A percentile compares a stretch with the other conserved stretches of the same genome.
Evolutionary conservation across 2,113 vertebrate genomes (phyloP).

Genomic region (Seriola quinqueradiata): DNA sequence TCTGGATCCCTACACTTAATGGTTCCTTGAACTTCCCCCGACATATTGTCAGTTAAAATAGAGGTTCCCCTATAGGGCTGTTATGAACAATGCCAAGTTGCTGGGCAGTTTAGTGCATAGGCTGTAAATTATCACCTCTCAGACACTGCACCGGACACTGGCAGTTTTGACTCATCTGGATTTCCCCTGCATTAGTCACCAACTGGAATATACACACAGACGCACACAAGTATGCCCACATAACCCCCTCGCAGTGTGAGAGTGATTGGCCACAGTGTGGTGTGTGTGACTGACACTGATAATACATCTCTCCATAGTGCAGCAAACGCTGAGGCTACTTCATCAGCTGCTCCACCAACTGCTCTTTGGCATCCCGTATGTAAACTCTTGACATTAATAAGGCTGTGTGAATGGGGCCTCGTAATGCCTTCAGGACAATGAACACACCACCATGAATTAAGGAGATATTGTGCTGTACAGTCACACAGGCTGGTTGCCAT

Average conservation of each 20-base stretch:
- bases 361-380: slow-evolving; percentile 77
- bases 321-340: slow-evolving; percentile 54
- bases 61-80: slow-evolving; percentile 32
- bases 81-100: slow-evolving; percentile 79
- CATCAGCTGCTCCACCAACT: slow-evolving; percentile 85
- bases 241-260: slow-evolving; percentile 63
- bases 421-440: slow-evolving; percentile 61
- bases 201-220: slow-evolving; percentile 80
- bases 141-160: slow-evolving; percentile 76
- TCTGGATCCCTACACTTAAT: not conserved
- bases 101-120: slow-evolving; percentile 82
- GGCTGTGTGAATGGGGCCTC: slow-evolving; percentile 52
- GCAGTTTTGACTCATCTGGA: slow-evolving; percentile 85
- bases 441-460: slow-evolving; percentile 63
- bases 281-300: slow-evolving; percentile 74
- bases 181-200: slow-evolving; percentile 86
- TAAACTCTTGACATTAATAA: slow-evolving; percentile 79
- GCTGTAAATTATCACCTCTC: slow-evolving; percentile 79
- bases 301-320: slow-evolving; percentile 59
- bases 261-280: slow-evolving; percentile 59
- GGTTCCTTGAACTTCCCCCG: not conserved
- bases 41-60: slow-evolving; percentile 46
- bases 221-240: slow-evolving; percentile 73
- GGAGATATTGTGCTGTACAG: slow-evolving; percentile 32
- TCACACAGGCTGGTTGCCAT: slow-evolving; percentile 43